Conservation (phyloP, 2,113 vertebrate species). For the Varanus salvator region DNA sequence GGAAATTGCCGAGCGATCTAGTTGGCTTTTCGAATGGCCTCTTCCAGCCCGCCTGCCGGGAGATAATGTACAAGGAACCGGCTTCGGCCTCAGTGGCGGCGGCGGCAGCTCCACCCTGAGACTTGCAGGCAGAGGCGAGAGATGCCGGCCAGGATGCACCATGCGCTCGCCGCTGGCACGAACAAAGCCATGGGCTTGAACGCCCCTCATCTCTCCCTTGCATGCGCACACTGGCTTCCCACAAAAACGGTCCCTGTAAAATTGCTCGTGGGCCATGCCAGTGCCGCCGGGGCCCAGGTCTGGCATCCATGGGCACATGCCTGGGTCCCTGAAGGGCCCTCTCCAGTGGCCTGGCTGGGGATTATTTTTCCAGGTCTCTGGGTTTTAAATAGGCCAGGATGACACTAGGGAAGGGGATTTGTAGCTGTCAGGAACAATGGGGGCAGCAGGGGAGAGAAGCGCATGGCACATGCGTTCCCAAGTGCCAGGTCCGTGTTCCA, state of each 20-base stretch:
- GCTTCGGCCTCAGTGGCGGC: not conserved
- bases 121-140: not conserved
- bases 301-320: not conserved
- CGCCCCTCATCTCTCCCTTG: not conserved
- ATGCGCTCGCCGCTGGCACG: not conserved
- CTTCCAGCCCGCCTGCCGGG: not conserved
- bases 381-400: not conserved
- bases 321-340: not conserved
- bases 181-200: not conserved
- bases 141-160: not conserved
- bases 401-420: not conserved
- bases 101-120: not conserved
- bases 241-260: not conserved
- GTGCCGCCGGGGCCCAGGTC: too few species aligned
- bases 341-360: not conserved
- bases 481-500: too few species aligned
- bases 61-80: fast-evolving
- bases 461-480: too few species aligned
- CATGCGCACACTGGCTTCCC: too few species aligned
- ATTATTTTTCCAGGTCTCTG: not conserved
- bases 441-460: too few species aligned
- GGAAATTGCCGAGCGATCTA: not conserved
- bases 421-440: not conserved
- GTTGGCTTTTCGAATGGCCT: fast-evolving
- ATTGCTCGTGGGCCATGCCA: too few species aligned